Conservation (phyloP, 2,797 vertebrate species). For the Merluccius polli region DNA sequence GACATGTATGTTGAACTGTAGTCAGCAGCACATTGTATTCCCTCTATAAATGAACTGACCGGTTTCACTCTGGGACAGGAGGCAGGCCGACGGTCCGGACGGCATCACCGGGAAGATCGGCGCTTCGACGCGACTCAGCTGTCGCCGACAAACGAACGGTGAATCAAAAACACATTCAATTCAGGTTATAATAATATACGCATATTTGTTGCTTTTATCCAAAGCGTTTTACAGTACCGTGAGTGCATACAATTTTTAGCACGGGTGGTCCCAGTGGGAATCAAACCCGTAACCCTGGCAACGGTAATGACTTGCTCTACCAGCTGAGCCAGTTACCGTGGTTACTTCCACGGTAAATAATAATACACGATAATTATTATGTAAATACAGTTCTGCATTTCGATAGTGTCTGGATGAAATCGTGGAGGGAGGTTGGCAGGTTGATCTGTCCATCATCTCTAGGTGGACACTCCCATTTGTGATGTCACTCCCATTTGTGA, state of each 20-base stretch:
- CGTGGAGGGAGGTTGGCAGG: no score
- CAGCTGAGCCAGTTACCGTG: no score
- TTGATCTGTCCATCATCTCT: not conserved
- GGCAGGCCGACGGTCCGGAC: conserved; percentile 40
- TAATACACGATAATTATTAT: no score
- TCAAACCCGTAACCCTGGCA: no score
- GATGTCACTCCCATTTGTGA: not conserved
- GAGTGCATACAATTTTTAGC: no score
- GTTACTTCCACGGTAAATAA: no score
- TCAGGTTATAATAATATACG: not conserved
- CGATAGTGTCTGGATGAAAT: not conserved
- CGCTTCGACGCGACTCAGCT: conserved; percentile 55
- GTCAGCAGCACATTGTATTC: not conserved
- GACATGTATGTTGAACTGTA: not conserved
- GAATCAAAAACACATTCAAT: not conserved
- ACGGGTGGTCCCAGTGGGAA: no score
- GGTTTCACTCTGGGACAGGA: conserved; percentile 48
- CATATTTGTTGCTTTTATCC: no score
- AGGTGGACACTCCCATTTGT: not conserved
- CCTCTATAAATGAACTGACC: conserved; percentile 44
- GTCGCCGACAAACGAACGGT: conserved; percentile 13
- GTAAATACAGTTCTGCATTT: not conserved
- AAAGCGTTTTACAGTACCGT: no score
- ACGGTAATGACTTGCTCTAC: no score
- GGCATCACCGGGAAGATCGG: conserved; percentile 38